phyloP scores from a whole-genome alignment of 2,888 invertebrate genomes.

The Calameuta filiformis region DNA sequence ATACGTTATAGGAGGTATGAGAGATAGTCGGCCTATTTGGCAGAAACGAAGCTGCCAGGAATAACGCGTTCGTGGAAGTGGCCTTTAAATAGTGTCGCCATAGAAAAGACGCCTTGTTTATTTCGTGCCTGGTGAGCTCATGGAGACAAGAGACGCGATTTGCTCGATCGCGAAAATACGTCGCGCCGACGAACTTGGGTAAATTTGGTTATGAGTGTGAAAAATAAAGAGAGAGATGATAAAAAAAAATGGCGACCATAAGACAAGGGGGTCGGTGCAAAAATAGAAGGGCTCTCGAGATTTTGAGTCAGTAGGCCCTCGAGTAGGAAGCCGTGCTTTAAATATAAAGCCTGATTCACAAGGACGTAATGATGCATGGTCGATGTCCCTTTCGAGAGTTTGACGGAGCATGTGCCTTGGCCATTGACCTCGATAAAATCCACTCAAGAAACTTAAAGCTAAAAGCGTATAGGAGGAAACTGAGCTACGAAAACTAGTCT shows the following conservation, averaged over 20 bases:
- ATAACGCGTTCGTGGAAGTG: slow-evolving; percentile 35
- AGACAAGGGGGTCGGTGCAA: neutral
- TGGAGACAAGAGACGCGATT: neutral
- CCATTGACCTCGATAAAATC: slow-evolving; percentile 28
- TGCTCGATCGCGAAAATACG: neutral
- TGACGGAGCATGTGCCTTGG: slow-evolving; percentile 11
- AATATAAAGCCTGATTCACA: neutral
- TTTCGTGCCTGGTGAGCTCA: slow-evolving; percentile 1
- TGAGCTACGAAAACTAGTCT: neutral
- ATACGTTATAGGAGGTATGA: slow-evolving; percentile 1
- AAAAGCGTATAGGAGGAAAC: neutral
- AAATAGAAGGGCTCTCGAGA: neutral
- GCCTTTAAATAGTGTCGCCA: slow-evolving; percentile 40
- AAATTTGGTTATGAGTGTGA: neutral
- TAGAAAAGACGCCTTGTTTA: slow-evolving; percentile 10
- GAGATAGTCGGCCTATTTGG: slow-evolving; percentile 48
- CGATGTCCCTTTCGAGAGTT: neutral
- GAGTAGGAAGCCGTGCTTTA: neutral
- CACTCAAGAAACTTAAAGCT: neutral
- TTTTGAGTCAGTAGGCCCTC: neutral
- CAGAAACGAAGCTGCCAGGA: slow-evolving; percentile 37
- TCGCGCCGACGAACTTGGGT: neutral
- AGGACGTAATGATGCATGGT: neutral
- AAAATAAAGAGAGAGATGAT: neutral
- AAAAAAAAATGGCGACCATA: neutral